Conservation (phyloP, 2,797 vertebrate genomes). For the Betta splendens region DNA sequence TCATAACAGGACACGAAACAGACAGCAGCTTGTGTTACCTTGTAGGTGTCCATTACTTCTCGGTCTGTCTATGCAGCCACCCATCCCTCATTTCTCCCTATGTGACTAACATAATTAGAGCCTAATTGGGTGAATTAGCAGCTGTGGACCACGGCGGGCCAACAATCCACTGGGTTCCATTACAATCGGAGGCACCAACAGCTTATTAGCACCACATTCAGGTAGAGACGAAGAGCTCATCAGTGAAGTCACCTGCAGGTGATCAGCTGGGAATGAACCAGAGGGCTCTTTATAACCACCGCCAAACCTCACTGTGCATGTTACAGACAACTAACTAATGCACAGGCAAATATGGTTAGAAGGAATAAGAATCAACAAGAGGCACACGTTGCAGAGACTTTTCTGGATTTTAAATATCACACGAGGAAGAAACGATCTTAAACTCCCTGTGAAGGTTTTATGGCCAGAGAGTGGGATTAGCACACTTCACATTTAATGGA, state of each 20-base stretch:
- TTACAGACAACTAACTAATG: no score
- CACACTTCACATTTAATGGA: not conserved
- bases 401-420: no score
- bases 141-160: not conserved
- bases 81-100: not conserved
- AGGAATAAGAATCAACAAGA: no score
- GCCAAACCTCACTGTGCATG: no score
- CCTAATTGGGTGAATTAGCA: not conserved
- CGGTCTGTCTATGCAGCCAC: not conserved
- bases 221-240: not conserved
- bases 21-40: not conserved
- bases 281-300: no score
- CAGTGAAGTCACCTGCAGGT: not conserved
- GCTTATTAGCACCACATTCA: not conserved
- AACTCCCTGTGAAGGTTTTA: not conserved
- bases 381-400: no score
- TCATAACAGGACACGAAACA: not conserved
- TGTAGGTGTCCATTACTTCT: not conserved
- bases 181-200: not conserved
- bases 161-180: not conserved
- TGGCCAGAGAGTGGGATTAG: not conserved
- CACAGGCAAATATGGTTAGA: no score
- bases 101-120: not conserved
- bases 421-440: no score
- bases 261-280: conserved; percentile 10